Base-by-base conservation (phyloP, 1,140 invertebrate genomes). In the Tetranychus cinnabarinus region DNA sequence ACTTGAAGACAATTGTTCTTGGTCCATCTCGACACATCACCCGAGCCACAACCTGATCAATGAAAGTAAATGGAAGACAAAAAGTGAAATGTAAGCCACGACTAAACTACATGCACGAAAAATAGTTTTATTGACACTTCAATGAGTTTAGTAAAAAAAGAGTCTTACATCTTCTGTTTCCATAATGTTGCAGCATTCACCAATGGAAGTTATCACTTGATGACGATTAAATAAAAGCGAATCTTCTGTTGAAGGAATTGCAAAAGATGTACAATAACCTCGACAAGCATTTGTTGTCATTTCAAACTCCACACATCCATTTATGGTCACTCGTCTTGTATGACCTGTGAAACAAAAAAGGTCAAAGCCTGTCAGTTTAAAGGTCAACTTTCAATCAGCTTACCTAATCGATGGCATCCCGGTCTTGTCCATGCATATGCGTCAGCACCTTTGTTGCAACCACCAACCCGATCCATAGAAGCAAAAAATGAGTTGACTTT, bases 181-280 rank as follows among this genome's bases (percentile, higher is more conserved):
- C 80, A 86, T 85, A 60, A 88, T 88, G 71, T 84, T 86, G 71
- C 86, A 90, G 69, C 86, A 89, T 68, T 87, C 82, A 1, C 84
- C 85, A n/a, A 86, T 76, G 1, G 85, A 87, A 0, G 86, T 87
- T 57, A 89, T 81, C 1, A 82, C 77, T 67, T 84, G 80, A 35
- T 78, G 76, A 3, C 78, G 77, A 65, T 81, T 80, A 34, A 70
- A 69, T 12, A 63, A 42, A 3, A 78, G 63, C 0, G 77, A 76
- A 45, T 80, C 79, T 56, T 77, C 73, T 15, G 81, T 73, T 0
- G 81, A 79, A 4, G 73, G 73, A n/a, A 72, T 69, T 12, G 85
- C 82, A 77, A 82, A 88, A 0, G 85, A 88, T 67, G 84, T 81
- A 71, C 87, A 90, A 73, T 79, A 88, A 0, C 86, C 86, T 58